phyloP scores from a whole-genome alignment of 2,888 invertebrate genomes.

The Melieria crassipennis region DNA sequence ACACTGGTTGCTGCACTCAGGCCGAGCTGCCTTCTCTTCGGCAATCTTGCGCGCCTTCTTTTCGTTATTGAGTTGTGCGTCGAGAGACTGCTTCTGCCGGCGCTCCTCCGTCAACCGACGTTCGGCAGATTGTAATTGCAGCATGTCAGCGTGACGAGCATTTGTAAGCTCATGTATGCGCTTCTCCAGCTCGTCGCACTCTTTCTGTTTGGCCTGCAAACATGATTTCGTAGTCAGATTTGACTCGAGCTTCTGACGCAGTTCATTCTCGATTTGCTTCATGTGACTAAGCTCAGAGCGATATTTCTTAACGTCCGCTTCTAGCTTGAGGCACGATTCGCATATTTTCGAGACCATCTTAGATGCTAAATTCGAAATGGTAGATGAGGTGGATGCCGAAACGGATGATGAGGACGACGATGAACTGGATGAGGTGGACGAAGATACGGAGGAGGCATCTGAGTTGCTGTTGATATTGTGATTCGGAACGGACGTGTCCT shows the following conservation, averaged over 20 bases:
- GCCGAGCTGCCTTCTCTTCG: conserved; percentile 67
- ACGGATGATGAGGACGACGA: conserved; percentile 57
- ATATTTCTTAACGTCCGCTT: conserved; percentile 64
- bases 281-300: conserved; percentile 64
- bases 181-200: conserved; percentile 87
- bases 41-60: conserved; percentile 74
- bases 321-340: conserved; percentile 64
- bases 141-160: conserved; percentile 80
- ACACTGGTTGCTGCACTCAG: conserved; percentile 76
- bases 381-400: conserved; percentile 55
- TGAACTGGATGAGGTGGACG: conserved; percentile 48
- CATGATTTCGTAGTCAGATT: conserved; percentile 79
- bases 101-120: conserved; percentile 84
- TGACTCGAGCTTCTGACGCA: conserved; percentile 67
- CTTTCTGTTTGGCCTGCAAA: conserved; percentile 76
- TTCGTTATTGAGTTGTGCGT: conserved; percentile 78
- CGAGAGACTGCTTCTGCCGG: conserved; percentile 77
- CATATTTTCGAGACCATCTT: conserved; percentile 65
- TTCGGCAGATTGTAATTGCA: conserved; percentile 79
- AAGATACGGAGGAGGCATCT: conserved; percentile 42
- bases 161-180: conserved; percentile 79
- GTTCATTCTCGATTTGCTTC: conserved; percentile 65
- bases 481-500: conserved; percentile 41
- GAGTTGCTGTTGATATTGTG: conserved; percentile 39
- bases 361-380: conserved; percentile 62